Evolutionary conservation across 2,797 vertebrate genomes (phyloP), one percentile per base, ranked within the genome.

Genomic region (Oryzias sinensis): DNA sequence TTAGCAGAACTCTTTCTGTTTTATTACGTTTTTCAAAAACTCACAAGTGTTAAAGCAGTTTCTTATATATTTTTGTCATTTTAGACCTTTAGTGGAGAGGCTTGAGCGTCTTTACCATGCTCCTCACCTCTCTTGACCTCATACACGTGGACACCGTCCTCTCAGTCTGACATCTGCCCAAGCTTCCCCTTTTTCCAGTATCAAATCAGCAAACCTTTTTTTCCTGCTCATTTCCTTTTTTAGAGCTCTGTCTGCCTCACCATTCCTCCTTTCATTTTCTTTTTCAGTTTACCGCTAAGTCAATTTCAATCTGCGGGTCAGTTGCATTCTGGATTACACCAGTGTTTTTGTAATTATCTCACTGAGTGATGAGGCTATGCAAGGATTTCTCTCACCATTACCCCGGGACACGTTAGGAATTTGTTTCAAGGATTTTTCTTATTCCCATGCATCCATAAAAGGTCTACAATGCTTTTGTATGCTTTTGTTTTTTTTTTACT

Each of bases 291-390:
- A 77, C 86, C 83, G 77, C 81, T 90, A 90, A 91, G 80, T 88
- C 77, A 60, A 87, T 87, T 90, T 89, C 90, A 88, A 90, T 85
- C 71, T 61, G 24, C 6, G 14, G 48, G n/a, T 63, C 72, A 75
- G 80, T 82, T 66, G 68, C 74, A 72, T 43, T 50, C 62, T 67
- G 68, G 62, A 80, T 75, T 57, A 62, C 60, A 64, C 73, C 71
- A 56, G 57, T 88, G 85, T 87, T 89, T 86, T 88, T 86, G 65
- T 68, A 86, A 83, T 89, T 69, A 85, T 80, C 74, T 71, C 69
- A 18, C 53, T 44, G 77, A 82, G 72, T 53, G 75, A 71, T 56
- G 49, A 76, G 80, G 84, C 82, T 72, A 75, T 54, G 56, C 41
- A 25, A 84, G 70, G 77, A 68, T 56, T 80, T 70, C 72, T 80